These are phyloP conservation scores for Muntiacus reevesi DNA, from an alignment of 2,113 vertebrate genomes.

Conservation along the genomic window DNA sequence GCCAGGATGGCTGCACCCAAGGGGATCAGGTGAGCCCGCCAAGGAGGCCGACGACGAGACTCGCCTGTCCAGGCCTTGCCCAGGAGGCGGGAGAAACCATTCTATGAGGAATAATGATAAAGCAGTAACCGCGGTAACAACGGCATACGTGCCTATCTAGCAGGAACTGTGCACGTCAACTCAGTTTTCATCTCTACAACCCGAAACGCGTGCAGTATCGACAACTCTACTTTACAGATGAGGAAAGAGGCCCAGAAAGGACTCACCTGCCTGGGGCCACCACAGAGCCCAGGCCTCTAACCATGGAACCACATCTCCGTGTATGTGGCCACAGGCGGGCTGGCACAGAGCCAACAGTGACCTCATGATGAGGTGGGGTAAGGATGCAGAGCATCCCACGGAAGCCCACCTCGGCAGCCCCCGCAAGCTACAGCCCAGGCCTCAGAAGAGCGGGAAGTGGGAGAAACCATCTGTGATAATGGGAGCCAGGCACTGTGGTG, in stretches of 20 bases:
- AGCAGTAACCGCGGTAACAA: background rate
- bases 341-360: background rate
- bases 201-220: fast-evolving
- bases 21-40: background rate
- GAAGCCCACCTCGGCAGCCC: background rate
- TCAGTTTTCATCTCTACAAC: background rate
- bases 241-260: background rate
- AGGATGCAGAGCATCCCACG: background rate
- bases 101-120: background rate
- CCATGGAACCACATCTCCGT: background rate
- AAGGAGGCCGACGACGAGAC: background rate
- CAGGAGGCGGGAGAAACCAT: background rate
- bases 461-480: background rate
- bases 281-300: background rate
- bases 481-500: background rate
- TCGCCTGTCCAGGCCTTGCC: background rate
- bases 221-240: too few relatives aligned
- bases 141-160: fast-evolving
- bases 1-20: background rate
- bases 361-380: too few relatives aligned
- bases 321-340: background rate
- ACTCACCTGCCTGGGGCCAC: background rate
- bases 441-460: background rate
- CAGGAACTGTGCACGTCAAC: background rate
- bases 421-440: background rate